These are phyloP conservation scores for Adoxophyes honmai DNA, from an alignment of 1,140 invertebrate species.

Conservation along the genomic window DNA sequence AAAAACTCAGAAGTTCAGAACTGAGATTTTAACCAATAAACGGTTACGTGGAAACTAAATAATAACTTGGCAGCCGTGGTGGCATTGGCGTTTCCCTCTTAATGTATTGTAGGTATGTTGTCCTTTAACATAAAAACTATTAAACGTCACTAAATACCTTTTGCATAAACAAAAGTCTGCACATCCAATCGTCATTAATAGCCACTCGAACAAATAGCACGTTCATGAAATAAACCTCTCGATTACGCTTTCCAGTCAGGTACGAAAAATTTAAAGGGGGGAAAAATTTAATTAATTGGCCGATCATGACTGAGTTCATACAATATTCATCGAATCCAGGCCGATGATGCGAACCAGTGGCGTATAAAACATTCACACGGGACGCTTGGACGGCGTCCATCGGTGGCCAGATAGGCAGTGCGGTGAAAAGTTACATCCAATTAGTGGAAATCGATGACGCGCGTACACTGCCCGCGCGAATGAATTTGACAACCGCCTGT, in stretches of 20 bases:
- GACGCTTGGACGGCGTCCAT: conserved; percentile 19
- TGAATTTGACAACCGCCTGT: conserved; percentile 52
- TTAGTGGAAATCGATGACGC: conserved; percentile 59
- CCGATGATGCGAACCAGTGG: conserved; percentile 29
- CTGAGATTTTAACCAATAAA: too few species aligned
- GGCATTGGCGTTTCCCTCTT: too few species aligned
- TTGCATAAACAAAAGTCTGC: background rate
- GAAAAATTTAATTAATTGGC: conserved; percentile 23
- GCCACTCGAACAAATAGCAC: conserved; percentile 5
- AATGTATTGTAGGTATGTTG: too few species aligned
- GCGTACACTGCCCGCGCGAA: conserved; percentile 32
- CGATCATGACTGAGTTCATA: conserved; percentile 28
- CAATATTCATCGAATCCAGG: conserved; percentile 26
- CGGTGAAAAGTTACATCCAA: conserved; percentile 61
- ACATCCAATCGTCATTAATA: background rate
- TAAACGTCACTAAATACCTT: background rate
- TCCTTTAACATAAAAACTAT: too few species aligned
- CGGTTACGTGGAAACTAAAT: too few species aligned
- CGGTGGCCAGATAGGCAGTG: conserved; percentile 24
- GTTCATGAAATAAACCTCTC: background rate
- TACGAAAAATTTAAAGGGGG: conserved; percentile 2
- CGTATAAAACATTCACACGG: conserved; percentile 33
- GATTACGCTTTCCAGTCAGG: background rate
- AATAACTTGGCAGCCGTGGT: too few species aligned
- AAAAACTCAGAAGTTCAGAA: too few species aligned